Conservation (phyloP, 2,888 invertebrate genomes). For the Acholoe squamosa region DNA sequence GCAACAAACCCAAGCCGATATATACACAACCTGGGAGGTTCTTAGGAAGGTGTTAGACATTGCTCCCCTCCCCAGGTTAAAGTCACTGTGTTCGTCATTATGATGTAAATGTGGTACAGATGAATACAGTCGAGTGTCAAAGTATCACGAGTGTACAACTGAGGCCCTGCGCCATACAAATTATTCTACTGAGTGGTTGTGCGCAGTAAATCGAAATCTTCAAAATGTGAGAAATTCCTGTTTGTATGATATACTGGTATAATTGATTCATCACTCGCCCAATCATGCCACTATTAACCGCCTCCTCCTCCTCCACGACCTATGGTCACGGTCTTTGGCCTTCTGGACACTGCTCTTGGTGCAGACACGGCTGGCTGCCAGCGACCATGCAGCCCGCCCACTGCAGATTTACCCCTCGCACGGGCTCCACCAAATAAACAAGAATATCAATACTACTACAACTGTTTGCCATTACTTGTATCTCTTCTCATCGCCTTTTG, state of each 20-base stretch:
- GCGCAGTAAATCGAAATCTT: background rate
- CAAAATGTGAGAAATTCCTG: background rate
- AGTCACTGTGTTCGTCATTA: too few species aligned
- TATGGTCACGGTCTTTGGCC: background rate
- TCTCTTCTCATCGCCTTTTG: background rate
- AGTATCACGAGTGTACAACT: too few species aligned
- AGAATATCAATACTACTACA: background rate
- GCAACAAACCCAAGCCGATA: background rate
- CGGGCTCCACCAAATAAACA: background rate
- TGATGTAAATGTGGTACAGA: too few species aligned
- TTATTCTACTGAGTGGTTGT: background rate
- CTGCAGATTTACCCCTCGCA: background rate
- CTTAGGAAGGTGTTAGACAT: too few species aligned
- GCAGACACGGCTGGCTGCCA: background rate
- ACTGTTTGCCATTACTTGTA: background rate
- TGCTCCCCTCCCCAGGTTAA: too few species aligned
- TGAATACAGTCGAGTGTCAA: too few species aligned
- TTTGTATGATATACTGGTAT: background rate
- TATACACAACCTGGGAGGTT: background rate
- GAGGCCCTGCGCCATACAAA: too few species aligned
- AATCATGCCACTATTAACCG: background rate
- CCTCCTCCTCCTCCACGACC: background rate
- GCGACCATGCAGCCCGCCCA: too few species aligned
- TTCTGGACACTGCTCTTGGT: constrained; percentile 8
- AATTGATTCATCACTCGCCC: background rate